A percentile compares a stretch with the other conserved stretches of the same genome.
Conservation (phyloP, 2,888 invertebrate genomes). For the Agrotis puta region DNA sequence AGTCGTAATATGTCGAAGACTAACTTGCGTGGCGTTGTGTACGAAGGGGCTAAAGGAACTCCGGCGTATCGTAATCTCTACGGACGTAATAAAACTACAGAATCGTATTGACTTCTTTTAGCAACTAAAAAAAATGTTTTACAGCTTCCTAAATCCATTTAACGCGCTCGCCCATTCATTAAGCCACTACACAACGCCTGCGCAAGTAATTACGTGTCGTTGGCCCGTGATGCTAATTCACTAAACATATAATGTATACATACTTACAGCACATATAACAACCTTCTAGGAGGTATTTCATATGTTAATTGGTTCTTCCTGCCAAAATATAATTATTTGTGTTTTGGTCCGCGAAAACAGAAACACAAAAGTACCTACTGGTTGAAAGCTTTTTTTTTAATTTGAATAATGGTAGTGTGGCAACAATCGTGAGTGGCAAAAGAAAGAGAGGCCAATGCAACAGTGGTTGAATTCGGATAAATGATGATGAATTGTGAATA, state of each 20-base stretch:
- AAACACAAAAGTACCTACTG: slow-evolving; percentile 28
- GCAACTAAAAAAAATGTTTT: not conserved
- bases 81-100: not conserved
- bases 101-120: not conserved
- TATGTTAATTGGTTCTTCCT: slow-evolving; percentile 71
- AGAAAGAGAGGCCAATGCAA: too few relatives aligned
- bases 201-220: slow-evolving; percentile 50
- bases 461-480: too few relatives aligned
- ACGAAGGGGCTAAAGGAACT: too few relatives aligned
- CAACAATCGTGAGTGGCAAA: too few relatives aligned
- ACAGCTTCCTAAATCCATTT: not conserved
- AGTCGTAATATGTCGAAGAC: too few relatives aligned
- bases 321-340: slow-evolving; percentile 69
- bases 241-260: slow-evolving; percentile 60
- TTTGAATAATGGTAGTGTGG: too few relatives aligned
- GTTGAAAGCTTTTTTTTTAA: slow-evolving; percentile 6
- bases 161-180: slow-evolving; percentile 27
- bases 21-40: too few relatives aligned
- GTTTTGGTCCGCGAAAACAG: slow-evolving; percentile 64
- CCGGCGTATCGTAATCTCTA: not conserved
- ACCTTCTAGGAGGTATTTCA: slow-evolving; percentile 65
- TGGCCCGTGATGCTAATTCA: slow-evolving; percentile 71
- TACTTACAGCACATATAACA: slow-evolving; percentile 43
- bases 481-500: too few relatives aligned
- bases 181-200: slow-evolving; percentile 20